Conservation (phyloP, 1,140 invertebrate species). For the Nymphalis io region DNA sequence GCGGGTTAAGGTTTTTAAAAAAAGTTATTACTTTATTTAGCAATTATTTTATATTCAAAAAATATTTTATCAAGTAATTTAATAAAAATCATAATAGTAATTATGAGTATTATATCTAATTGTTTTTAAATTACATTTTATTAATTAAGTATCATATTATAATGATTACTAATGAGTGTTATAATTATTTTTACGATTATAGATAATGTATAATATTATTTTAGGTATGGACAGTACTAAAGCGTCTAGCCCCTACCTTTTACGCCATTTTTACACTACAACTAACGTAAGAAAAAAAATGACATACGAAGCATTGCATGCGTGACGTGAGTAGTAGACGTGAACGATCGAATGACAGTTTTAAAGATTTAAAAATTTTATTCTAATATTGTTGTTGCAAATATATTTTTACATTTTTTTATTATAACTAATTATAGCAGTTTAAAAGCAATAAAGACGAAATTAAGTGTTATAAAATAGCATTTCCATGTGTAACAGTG, state of each 20-base stretch:
- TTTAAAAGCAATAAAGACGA: conserved; percentile 47
- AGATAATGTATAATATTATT: conserved; percentile 5
- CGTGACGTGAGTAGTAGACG: conserved; percentile 73
- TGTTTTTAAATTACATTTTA: too few species aligned
- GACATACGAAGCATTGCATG: conserved; percentile 60
- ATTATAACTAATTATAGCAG: conserved; percentile 59
- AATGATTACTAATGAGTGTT: too few species aligned
- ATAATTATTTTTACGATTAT: conserved; percentile 3
- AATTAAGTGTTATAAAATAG: conserved; percentile 57
- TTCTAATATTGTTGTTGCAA: conserved; percentile 63
- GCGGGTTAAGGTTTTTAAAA: too few species aligned
- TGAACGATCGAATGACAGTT: conserved; percentile 75
- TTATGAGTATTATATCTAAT: too few species aligned
- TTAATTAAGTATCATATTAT: too few species aligned
- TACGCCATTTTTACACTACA: conserved; percentile 16
- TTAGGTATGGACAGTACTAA: neutral
- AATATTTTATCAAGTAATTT: too few species aligned
- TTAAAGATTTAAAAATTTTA: conserved; percentile 67
- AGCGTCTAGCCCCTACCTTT: neutral
- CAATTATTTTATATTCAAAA: too few species aligned
- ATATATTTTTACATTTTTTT: conserved; percentile 74
- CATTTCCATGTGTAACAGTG: conserved; percentile 56
- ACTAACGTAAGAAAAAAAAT: conserved; percentile 50
- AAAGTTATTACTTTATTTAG: too few species aligned
- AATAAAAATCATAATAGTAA: too few species aligned